Evolutionary conservation across 2,888 invertebrate species (phyloP).

Genomic region (Phyto melanocephala): DNA sequence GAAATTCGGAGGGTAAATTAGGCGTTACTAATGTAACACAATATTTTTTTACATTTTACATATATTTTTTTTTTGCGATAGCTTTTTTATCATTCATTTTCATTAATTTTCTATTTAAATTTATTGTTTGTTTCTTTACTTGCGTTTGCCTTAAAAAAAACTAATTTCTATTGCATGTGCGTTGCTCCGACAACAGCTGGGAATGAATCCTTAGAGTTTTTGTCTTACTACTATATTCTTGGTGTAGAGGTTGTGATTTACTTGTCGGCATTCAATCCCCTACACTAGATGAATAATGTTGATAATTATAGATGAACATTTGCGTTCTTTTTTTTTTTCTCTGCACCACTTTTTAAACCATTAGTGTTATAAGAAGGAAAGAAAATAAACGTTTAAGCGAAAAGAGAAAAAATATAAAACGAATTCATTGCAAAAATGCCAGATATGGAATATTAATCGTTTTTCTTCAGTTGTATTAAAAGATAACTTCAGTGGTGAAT

Average conservation of each 20-base stretch:
- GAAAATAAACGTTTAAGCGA: neutral
- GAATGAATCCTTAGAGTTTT: neutral
- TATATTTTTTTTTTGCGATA: neutral
- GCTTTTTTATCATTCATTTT: neutral
- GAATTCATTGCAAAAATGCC: neutral
- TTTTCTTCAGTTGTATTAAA: neutral
- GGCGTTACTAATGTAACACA: constrained; percentile 44
- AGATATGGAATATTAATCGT: neutral
- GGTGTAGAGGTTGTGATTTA: too few species aligned
- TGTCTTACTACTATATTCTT: too few species aligned
- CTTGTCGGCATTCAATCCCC: too few species aligned
- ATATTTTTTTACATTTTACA: too few species aligned
- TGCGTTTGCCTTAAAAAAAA: neutral
- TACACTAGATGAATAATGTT: constrained; percentile 8
- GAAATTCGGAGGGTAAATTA: constrained; percentile 42
- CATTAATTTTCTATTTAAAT: neutral
- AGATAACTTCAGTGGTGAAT: neutral
- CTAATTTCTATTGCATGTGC: neutral
- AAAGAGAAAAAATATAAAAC: neutral
- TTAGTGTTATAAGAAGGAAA: constrained; percentile 4
- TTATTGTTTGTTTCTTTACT: neutral
- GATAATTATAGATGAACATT: constrained; percentile 20
- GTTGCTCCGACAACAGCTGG: neutral
- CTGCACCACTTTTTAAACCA: constrained; percentile 8
- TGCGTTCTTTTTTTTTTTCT: too few species aligned